phyloP scores from a whole-genome alignment of 2,113 vertebrate genomes.

The Nesoenas mayeri region DNA sequence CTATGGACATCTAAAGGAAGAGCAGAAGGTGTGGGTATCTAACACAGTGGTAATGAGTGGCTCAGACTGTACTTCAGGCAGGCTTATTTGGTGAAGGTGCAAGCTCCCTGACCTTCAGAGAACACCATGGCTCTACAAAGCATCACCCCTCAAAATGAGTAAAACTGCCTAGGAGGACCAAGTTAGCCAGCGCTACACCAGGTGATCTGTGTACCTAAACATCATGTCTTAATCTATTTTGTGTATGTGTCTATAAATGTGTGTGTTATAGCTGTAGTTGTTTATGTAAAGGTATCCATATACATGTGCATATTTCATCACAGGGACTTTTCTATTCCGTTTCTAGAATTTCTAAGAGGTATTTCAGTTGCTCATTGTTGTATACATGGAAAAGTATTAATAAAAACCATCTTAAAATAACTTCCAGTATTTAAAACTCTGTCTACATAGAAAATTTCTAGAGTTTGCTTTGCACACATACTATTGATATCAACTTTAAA shows the following conservation, averaged over 20 bases:
- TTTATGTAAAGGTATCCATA: background rate
- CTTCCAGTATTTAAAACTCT: background rate
- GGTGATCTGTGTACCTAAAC: background rate
- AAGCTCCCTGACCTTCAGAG: background rate
- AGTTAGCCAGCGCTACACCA: background rate
- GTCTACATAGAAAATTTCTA: background rate
- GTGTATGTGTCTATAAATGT: background rate
- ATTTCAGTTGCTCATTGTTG: background rate
- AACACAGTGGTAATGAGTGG: background rate
- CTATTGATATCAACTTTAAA: background rate
- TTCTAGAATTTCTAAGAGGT: background rate
- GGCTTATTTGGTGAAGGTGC: background rate
- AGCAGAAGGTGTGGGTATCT: background rate
- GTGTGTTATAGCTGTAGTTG: background rate
- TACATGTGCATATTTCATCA: background rate
- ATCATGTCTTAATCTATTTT: background rate
- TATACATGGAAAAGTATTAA: background rate
- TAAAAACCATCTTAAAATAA: background rate
- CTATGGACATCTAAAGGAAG: background rate
- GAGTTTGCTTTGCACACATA: background rate
- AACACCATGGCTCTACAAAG: background rate
- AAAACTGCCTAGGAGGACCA: background rate
- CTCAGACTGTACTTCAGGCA: background rate
- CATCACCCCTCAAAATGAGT: background rate
- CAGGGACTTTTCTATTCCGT: background rate